Percentiles rank a stretch among this genome's conserved stretches.
Evolutionary conservation across 2,797 vertebrate genomes (phyloP).

Genomic region (Coilia nasus): DNA sequence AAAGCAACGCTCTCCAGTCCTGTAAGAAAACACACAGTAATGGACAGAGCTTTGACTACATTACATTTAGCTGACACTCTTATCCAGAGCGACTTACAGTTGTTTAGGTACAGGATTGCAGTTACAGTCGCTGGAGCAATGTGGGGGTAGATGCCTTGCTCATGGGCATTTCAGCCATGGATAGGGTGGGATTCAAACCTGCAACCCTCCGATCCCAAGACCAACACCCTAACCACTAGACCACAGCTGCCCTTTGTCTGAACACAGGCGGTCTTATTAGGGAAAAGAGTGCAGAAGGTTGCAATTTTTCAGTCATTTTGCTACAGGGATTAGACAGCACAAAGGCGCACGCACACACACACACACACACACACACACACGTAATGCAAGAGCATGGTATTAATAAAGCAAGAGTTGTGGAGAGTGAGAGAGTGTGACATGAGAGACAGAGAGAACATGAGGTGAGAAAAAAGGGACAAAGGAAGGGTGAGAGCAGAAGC

Average conservation of each 20-base stretch:
- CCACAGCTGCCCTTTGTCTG: too few species aligned
- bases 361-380: background rate
- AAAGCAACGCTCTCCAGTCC: background rate
- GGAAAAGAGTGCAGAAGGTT: background rate
- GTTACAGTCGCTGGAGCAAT: too few species aligned
- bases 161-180: too few species aligned
- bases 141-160: too few species aligned
- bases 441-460: background rate
- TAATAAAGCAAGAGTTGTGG: conserved; percentile 13
- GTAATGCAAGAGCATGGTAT: background rate
- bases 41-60: background rate
- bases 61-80: too few species aligned
- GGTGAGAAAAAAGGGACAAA: background rate
- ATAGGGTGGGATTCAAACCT: too few species aligned
- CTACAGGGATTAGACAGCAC: background rate
- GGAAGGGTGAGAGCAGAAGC: too few species aligned
- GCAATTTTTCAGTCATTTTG: background rate
- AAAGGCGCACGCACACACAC: background rate
- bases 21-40: background rate
- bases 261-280: background rate
- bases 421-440: background rate
- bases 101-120: too few species aligned
- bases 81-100: too few species aligned
- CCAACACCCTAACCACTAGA: too few species aligned
- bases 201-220: too few species aligned